Evolutionary conservation across 2,113 vertebrate species (phyloP).

Genomic region (Setophaga kirtlandii): DNA sequence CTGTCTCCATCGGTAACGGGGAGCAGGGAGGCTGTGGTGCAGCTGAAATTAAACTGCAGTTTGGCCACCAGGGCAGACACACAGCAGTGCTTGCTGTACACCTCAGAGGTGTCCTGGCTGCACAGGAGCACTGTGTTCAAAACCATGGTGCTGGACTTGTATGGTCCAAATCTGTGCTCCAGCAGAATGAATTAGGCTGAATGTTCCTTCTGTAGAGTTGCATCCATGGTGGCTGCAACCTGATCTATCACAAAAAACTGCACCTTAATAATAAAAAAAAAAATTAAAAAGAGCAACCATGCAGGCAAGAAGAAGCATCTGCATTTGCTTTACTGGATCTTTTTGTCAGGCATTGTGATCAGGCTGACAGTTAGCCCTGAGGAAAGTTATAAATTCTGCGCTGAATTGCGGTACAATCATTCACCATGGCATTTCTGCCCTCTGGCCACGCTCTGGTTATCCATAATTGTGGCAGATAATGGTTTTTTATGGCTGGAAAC

Average conservation of each 20-base stretch:
- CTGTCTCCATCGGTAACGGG: neutral
- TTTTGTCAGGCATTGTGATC: slow-evolving; percentile 72
- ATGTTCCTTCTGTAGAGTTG: neutral
- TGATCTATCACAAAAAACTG: neutral
- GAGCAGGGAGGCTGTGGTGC: neutral
- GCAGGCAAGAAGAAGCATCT: slow-evolving; percentile 57
- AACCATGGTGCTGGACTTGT: neutral
- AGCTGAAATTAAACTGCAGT: neutral
- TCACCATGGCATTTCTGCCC: slow-evolving; percentile 75
- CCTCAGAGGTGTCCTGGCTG: neutral
- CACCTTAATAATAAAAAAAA: slow-evolving; percentile 33
- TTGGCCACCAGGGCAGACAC: neutral
- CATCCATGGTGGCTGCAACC: neutral
- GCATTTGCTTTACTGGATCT: slow-evolving; percentile 65
- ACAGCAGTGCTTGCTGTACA: neutral
- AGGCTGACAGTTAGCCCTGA: slow-evolving; percentile 73
- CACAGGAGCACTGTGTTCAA: neutral
- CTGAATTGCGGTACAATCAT: slow-evolving; percentile 76
- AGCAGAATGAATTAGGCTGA: accelerated
- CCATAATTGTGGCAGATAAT: slow-evolving; percentile 77
- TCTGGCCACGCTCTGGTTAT: slow-evolving; percentile 71
- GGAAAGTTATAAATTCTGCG: slow-evolving; percentile 76
- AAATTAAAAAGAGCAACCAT: slow-evolving; percentile 53
- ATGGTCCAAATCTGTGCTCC: neutral
- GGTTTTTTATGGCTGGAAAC: slow-evolving; percentile 77